Evolutionary conservation across 2,113 vertebrate species (phyloP).

Genomic region (Dascyllus trimaculatus): DNA sequence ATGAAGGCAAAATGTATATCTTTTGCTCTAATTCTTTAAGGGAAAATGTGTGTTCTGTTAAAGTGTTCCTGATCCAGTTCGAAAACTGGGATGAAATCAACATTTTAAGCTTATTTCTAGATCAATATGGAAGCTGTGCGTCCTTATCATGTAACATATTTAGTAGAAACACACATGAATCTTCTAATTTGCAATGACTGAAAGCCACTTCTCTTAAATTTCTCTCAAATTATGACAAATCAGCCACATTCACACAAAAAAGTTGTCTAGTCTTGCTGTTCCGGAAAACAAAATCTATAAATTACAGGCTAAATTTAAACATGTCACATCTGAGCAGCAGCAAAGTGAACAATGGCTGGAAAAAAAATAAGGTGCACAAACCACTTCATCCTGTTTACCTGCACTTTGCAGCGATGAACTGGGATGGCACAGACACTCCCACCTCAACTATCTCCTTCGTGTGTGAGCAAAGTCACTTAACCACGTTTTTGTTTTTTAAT

Average conservation of each 20-base stretch:
- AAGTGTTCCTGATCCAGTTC: too few relatives aligned
- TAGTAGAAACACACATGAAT: too few relatives aligned
- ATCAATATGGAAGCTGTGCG: too few relatives aligned
- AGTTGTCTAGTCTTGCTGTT: background rate
- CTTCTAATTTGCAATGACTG: too few relatives aligned
- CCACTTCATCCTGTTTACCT: slow-evolving; percentile 21
- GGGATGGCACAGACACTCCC: slow-evolving; percentile 18
- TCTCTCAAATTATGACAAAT: too few relatives aligned
- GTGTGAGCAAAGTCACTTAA: slow-evolving; percentile 29
- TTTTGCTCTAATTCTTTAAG: too few relatives aligned
- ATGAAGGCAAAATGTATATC: too few relatives aligned
- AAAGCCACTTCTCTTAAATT: too few relatives aligned
- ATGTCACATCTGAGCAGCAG: background rate
- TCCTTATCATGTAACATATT: too few relatives aligned
- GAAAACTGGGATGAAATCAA: too few relatives aligned
- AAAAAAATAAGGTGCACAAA: background rate
- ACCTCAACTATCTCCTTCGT: slow-evolving; percentile 33
- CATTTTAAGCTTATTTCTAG: too few relatives aligned
- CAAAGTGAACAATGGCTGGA: background rate
- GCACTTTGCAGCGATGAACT: background rate
- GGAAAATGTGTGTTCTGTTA: too few relatives aligned
- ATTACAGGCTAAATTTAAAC: background rate
- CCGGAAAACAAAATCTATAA: background rate
- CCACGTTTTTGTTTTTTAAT: slow-evolving; percentile 18
- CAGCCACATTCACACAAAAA: background rate